A percentile compares a stretch with the other conserved stretches of the same genome.
These are phyloP conservation scores for Malurus splendens DNA, from an alignment of 2,797 vertebrate genomes.

Conservation along the genomic window DNA sequence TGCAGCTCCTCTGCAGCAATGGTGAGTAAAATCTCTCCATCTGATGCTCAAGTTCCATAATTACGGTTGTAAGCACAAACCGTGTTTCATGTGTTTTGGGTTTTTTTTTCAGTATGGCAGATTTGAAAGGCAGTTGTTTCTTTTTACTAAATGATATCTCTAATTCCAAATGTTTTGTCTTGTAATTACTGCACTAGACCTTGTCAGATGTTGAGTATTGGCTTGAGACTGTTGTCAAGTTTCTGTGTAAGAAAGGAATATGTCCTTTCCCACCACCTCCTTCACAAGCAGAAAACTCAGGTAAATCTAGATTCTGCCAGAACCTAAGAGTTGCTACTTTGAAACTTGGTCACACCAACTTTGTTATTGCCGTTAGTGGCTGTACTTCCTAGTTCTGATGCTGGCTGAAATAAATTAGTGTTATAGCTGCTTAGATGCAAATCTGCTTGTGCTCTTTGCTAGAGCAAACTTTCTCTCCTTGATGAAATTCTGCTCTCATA, in stretches of 20 bases:
- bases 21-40: not conserved
- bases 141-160: not conserved
- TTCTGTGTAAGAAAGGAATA: not conserved
- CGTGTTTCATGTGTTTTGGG: not conserved
- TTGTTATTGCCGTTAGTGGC: not conserved
- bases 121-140: conserved; percentile 25
- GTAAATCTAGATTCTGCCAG: conserved; percentile 14
- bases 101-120: not conserved
- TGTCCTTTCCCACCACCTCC: not conserved
- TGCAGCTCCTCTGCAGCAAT: conserved; percentile 25
- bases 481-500: not conserved
- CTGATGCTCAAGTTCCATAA: not conserved
- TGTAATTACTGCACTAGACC: not conserved
- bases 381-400: not conserved
- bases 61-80: conserved; percentile 57
- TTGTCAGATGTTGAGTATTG: conserved; percentile 13
- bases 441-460: not conserved
- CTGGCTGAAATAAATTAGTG: not conserved
- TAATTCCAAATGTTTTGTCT: not conserved
- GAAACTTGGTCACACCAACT: not conserved
- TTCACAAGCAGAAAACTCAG: conserved; percentile 41
- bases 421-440: not conserved
- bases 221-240: conserved; percentile 40
- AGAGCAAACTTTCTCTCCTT: not conserved
- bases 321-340: not conserved